Evolutionary conservation across 1,140 invertebrate genomes (phyloP), one percentile per base, ranked within the genome.

Genomic region (Megalopta genalis): DNA sequence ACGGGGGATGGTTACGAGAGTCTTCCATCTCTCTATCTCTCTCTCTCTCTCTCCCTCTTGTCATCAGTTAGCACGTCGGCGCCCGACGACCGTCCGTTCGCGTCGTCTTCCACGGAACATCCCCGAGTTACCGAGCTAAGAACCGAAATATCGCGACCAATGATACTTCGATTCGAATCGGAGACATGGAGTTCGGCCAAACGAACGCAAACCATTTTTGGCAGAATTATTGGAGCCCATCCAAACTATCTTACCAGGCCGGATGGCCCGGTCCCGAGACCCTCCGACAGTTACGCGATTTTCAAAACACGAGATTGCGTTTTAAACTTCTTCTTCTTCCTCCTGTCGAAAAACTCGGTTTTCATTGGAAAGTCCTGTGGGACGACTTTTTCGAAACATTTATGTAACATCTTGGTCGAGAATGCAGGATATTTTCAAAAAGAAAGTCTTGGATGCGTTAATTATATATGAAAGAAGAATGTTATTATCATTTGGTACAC

Each of bases 221-320:
- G 60, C 49, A 57, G 37, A 78, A 72, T 72, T 72, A 72, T 78
- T 78, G 69, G 76, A 78, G 14, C 21, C n/a, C 69, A 21, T 78
- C 76, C 76, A 78, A 64, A 72, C 60, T 72, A 57, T 59, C 65
- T 72, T 46, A 25, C 39, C 37, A 46, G 42, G 14, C 67, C 9
- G 32, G 32, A 64, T 64, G 68, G 37, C 32, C 9, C 25, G 12
- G 32, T n/a, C 25, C 25, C 49, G 49, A 21, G 42, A 65, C 68
- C 27, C 49, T 70, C 21, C 7, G 10, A 59, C 37, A 59, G 39
- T 39, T 16, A 18, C 18, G 42, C 23, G 21, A n/a, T 7, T 23
- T 37, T 37, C 60, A 16, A 37, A 63, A 37, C 21, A n/a, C 54
- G 18, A 6, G 54, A 54, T 21, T 54, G 52, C 12, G 42, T 21